Conservation (phyloP, 2,113 vertebrate species). For the Tychaedon coryphoeus region DNA sequence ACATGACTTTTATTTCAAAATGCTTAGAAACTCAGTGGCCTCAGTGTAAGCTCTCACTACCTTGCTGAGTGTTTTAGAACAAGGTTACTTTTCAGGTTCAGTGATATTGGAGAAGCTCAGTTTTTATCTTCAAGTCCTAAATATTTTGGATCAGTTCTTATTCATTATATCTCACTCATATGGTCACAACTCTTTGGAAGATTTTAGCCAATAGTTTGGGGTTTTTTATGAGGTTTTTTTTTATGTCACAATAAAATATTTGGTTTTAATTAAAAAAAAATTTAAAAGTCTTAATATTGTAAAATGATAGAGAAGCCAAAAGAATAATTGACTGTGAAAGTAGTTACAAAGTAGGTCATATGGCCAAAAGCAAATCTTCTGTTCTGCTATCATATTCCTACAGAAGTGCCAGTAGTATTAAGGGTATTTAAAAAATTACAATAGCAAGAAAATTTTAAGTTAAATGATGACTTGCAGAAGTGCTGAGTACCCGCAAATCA, state of each 20-base stretch:
- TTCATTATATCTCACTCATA: neutral
- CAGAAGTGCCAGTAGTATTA: neutral
- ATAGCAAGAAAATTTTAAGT: neutral
- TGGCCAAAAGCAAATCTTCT: slow-evolving; percentile 11
- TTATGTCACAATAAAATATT: neutral
- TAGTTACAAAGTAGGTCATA: slow-evolving; percentile 36
- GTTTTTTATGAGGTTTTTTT: neutral
- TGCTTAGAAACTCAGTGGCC: neutral
- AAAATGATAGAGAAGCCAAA: neutral
- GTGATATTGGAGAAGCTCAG: neutral
- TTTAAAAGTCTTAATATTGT: neutral
- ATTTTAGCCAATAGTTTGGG: neutral
- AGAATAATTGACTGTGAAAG: slow-evolving; percentile 16
- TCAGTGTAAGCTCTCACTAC: neutral
- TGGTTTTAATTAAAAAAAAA: neutral
- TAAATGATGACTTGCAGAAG: neutral
- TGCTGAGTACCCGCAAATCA: neutral
- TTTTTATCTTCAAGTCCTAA: neutral
- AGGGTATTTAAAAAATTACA: neutral
- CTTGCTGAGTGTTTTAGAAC: neutral
- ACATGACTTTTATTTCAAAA: neutral
- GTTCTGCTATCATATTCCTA: neutral
- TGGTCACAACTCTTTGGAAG: neutral
- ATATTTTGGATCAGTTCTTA: neutral
- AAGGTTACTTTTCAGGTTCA: neutral